A percentile compares a stretch with the other conserved stretches of the same genome.
Evolutionary conservation across 1,140 invertebrate genomes (phyloP).

Genomic region (Temnothorax nylanderi): DNA sequence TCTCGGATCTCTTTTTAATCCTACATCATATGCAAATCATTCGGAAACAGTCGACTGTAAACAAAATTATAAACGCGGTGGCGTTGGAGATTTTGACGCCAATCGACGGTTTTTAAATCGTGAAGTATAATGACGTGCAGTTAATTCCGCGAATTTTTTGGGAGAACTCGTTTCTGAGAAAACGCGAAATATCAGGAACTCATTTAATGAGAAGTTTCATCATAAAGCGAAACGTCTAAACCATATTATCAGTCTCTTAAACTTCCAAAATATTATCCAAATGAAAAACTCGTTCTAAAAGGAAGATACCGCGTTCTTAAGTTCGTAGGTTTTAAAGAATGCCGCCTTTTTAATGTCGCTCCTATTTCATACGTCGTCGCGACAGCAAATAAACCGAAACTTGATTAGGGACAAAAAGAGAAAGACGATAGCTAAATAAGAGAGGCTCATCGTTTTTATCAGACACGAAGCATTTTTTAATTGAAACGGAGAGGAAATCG

Average conservation of each 20-base stretch:
- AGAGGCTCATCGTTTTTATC: background rate
- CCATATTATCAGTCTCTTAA: background rate
- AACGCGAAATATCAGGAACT: background rate
- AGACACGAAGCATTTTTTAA: background rate
- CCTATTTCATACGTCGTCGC: conserved; percentile 46
- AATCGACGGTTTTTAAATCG: background rate
- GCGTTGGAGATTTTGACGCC: background rate
- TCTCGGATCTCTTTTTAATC: background rate
- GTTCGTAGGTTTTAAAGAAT: conserved; percentile 10
- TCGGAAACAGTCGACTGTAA: background rate
- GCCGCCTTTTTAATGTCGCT: conserved; percentile 24
- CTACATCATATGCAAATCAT: conserved; percentile 16
- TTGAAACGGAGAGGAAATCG: background rate
- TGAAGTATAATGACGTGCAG: background rate
- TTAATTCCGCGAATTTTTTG: conserved; percentile 6
- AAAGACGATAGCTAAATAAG: background rate
- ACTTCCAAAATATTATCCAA: background rate
- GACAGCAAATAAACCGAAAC: conserved; percentile 22
- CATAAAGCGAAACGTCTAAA: background rate
- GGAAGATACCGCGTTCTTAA: background rate
- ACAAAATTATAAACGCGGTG: background rate
- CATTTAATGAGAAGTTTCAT: background rate
- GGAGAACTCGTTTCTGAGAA: background rate
- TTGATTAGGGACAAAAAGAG: conserved; percentile 39
- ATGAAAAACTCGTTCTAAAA: conserved; percentile 20